phyloP scores from a whole-genome alignment of 30 jellyfish, hydroid and myxozoan genomes.

The Hydra vulgaris region DNA sequence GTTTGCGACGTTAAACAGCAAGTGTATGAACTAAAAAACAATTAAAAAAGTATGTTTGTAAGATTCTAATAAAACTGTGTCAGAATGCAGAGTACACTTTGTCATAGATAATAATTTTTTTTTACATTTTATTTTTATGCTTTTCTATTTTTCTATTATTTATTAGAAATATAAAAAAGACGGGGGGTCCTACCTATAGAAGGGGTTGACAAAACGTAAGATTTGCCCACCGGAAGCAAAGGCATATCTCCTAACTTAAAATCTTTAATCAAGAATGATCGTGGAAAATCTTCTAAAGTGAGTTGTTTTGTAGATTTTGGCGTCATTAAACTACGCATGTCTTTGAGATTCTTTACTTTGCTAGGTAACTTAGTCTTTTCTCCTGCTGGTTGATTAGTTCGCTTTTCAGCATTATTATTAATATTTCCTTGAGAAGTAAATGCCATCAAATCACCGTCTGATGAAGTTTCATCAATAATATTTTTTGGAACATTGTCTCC shows the following conservation, averaged over 20 bases:
- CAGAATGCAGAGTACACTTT: no score
- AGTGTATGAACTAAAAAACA: no score
- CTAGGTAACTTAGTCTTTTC: neutral
- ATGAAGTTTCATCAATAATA: neutral
- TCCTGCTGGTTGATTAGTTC: neutral
- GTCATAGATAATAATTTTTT: no score
- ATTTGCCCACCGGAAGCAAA: conserved; percentile 19
- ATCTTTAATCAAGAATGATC: conserved; percentile 11
- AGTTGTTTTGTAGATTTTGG: neutral
- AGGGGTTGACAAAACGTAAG: conserved; percentile 30
- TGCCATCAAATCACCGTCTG: neutral
- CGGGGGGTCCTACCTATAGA: conserved; percentile 19
- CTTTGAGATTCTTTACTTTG: neutral
- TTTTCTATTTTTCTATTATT: no score
- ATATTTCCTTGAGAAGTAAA: neutral
- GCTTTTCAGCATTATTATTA: neutral
- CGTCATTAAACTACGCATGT: neutral
- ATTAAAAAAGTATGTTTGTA: no score
- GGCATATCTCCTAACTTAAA: conserved; percentile 30
- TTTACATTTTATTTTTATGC: no score
- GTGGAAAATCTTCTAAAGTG: conserved; percentile 16
- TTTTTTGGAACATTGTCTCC: neutral
- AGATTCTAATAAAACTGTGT: no score
- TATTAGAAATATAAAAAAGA: no score
- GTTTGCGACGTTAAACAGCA: no score